These are phyloP conservation scores for Poeciliopsis turrubarensis DNA, from an alignment of 2,113 vertebrate species.

Conservation along the genomic window DNA sequence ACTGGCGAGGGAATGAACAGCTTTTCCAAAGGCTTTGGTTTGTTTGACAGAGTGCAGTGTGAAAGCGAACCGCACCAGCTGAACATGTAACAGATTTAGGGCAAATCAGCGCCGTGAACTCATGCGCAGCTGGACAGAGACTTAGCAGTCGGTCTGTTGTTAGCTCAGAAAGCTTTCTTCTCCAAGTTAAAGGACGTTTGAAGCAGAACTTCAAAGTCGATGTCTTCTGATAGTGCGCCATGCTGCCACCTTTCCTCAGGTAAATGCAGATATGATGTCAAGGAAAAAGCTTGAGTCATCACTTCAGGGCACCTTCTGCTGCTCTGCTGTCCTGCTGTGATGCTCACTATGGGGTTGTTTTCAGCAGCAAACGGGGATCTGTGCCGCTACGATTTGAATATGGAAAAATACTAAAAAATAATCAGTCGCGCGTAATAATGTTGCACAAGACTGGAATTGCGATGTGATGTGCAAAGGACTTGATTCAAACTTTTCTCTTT, in stretches of 20 bases:
- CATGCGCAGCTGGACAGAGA: too few relatives aligned
- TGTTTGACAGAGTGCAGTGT: too few relatives aligned
- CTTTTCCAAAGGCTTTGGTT: too few relatives aligned
- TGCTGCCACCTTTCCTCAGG: not conserved
- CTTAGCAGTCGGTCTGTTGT: not conserved
- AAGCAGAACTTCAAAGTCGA: not conserved
- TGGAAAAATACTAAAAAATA: not conserved
- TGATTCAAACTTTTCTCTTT: not conserved
- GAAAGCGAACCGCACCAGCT: too few relatives aligned
- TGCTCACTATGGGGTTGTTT: not conserved
- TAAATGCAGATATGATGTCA: not conserved
- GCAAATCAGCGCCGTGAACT: too few relatives aligned
- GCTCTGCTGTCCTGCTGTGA: not conserved
- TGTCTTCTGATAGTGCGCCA: not conserved
- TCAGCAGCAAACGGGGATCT: not conserved
- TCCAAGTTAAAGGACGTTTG: too few relatives aligned
- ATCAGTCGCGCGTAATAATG: not conserved
- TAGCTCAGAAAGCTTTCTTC: not conserved
- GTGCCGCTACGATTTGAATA: not conserved
- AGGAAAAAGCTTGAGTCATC: not conserved
- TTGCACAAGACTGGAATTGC: not conserved
- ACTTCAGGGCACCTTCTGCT: not conserved
- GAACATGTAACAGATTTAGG: not conserved
- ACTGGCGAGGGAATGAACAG: too few relatives aligned
- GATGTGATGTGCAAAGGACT: not conserved